Conservation (phyloP, 2,888 invertebrate genomes). For the Dynastes maya region DNA sequence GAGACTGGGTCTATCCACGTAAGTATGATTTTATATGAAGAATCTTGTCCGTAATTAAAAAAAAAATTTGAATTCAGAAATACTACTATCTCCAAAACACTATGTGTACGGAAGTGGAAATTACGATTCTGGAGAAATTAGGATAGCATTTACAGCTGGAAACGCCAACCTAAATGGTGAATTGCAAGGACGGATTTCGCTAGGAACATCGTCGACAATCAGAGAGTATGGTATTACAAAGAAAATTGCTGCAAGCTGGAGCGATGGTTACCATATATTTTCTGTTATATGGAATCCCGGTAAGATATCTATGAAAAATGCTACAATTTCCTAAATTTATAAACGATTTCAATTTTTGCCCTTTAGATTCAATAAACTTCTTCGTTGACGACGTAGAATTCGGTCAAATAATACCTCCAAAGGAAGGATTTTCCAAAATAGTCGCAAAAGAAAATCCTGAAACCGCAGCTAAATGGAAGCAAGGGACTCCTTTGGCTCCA, state of each 20-base stretch:
- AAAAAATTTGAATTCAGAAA: constrained; percentile 13
- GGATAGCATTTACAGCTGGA: constrained; percentile 81
- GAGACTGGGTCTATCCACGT: constrained; percentile 89
- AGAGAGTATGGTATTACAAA: constrained; percentile 62
- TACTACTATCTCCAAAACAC: constrained; percentile 76
- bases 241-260: constrained; percentile 65
- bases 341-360: background rate
- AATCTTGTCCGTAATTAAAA: constrained; percentile 48
- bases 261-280: constrained; percentile 74
- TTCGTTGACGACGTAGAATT: constrained; percentile 73
- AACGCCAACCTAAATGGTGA: constrained; percentile 69
- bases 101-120: constrained; percentile 75
- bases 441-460: constrained; percentile 72
- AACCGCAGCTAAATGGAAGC: constrained; percentile 74
- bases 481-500: constrained; percentile 76
- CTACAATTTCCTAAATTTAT: background rate
- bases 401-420: constrained; percentile 72
- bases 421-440: constrained; percentile 78
- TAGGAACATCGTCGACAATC: constrained; percentile 62
- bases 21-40: constrained; percentile 56
- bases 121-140: constrained; percentile 80
- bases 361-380: constrained; percentile 62
- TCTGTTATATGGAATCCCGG: constrained; percentile 75
- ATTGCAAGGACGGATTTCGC: constrained; percentile 64
- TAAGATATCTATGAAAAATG: constrained; percentile 46